These are phyloP conservation scores for Drosophila pallidifrons DNA, from an alignment of 1,140 invertebrate genomes.

Conservation along the genomic window DNA sequence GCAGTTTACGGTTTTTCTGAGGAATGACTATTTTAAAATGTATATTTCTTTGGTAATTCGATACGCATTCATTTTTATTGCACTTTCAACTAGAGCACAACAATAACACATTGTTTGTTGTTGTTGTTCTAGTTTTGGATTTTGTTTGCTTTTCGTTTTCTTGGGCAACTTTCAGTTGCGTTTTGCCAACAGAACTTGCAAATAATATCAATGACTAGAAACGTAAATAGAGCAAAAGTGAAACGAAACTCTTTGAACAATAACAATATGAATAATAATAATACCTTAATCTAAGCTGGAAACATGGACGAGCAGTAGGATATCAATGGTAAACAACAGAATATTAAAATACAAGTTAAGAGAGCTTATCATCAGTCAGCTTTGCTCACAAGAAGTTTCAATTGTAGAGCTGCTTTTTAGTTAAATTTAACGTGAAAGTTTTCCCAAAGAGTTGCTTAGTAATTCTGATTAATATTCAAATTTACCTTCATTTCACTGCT, in stretches of 20 bases:
- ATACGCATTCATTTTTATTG: slow-evolving; percentile 32
- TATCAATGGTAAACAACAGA: slow-evolving; percentile 3
- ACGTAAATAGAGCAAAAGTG: slow-evolving; percentile 22
- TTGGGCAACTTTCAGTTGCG: slow-evolving; percentile 67
- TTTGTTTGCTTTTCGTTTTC: slow-evolving; percentile 28
- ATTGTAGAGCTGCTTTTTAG: not conserved
- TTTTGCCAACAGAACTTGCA: slow-evolving; percentile 52
- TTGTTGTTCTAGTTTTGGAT: slow-evolving; percentile 20
- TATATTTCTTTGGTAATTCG: slow-evolving; percentile 16
- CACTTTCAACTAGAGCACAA: slow-evolving; percentile 33
- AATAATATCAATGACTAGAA: slow-evolving; percentile 45
- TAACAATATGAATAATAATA: slow-evolving; percentile 54
- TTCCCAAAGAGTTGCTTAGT: not conserved
- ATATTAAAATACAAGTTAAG: slow-evolving; percentile 4
- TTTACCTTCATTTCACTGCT: no score
- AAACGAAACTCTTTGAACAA: slow-evolving; percentile 63
- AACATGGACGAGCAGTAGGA: slow-evolving; percentile 36
- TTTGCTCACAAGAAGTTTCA: not conserved
- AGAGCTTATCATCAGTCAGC: not conserved
- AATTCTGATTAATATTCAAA: no score
- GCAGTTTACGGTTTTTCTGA: not conserved
- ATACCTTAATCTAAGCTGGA: slow-evolving; percentile 56
- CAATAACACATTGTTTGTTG: not conserved
- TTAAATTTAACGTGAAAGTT: not conserved
- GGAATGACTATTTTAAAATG: slow-evolving; percentile 17